Evolutionary conservation across 2,797 vertebrate species (phyloP), one percentile per base, ranked within the genome.

Genomic region (Poeciliopsis turneri): DNA sequence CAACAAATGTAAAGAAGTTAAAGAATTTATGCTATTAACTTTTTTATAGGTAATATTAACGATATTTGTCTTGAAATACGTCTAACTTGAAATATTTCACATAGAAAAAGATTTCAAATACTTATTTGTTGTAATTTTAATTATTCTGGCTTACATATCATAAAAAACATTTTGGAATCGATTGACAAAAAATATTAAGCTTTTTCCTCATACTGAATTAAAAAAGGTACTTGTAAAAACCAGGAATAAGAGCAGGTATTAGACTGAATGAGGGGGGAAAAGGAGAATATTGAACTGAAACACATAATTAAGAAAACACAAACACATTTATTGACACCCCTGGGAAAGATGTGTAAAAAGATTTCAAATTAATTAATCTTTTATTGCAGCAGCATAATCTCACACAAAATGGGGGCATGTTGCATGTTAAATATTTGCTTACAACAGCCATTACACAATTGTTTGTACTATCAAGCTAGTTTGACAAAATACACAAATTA

Each of bases 241-340:
- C 61, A 66, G 33, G 33, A 66, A 20, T 23, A 9, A 16, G 12
- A 8, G 18, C 39, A 41, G 15, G 10, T 33, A 41, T 41, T 68
- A 23, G 9, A 68, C 25, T 10, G 15, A 68, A 18, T 33, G 30
- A 18, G 59, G 9, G 2, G 3, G 36, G 1, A 2, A 66, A 59
- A 28, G 28, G 57, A 18, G 3, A 66, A 66, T 4, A 23, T 66
- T 66, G 23, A 66, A 66, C 61, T 5, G 33, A 61, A 61, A 20
- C 61, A 66, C 61, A 39, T 39, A 68, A 68, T 68, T 68, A 41
- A 68, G 64, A 68, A 68, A 39, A 39, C 57, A 61, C 57, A 66
- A 39, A 39, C 8, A 68, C 64, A 41, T 39, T 68, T 39, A 10
- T 68, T 68, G 18, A 41, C 20, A 68, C 64, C 36, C 61, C 33